Percentiles rank a stretch among this genome's conserved stretches.
phyloP scores from a whole-genome alignment of 2,797 vertebrate species.

The Falco peregrinus region DNA sequence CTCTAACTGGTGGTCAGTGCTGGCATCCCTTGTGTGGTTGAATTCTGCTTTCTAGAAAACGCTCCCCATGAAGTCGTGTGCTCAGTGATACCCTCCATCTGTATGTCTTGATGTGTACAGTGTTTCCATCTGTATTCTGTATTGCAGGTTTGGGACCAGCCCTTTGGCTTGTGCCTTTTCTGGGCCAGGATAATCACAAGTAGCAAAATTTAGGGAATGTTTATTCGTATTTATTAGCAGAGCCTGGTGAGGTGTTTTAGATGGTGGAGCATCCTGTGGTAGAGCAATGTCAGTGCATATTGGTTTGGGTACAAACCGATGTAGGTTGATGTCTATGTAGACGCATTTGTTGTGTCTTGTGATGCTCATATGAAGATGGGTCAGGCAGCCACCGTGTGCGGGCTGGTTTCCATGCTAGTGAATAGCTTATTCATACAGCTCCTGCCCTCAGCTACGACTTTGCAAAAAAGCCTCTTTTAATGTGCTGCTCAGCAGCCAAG shows the following conservation, averaged over 20 bases:
- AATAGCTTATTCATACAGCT: not conserved
- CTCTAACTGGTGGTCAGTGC: conserved; percentile 14
- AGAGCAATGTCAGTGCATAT: not conserved
- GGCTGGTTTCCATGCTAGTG: not conserved
- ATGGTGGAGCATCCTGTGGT: not conserved
- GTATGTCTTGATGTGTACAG: conserved; percentile 8
- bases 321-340: not conserved
- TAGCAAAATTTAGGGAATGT: not conserved
- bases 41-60: conserved; percentile 68
- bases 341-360: not conserved
- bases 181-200: not conserved
- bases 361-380: not conserved
- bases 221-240: not conserved
- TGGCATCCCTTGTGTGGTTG: not conserved
- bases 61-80: not conserved
- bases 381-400: rapidly evolving
- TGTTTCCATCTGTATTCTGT: conserved; percentile 55
- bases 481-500: not conserved
- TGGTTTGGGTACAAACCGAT: not conserved
- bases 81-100: not conserved
- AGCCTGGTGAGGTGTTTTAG: not conserved
- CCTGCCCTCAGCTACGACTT: not conserved
- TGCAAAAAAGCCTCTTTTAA: not conserved
- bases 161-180: not conserved
- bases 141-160: conserved; percentile 31